Evolutionary conservation across 2,113 vertebrate genomes (phyloP), one percentile per base, ranked within the genome.

Genomic region (Oncorhynchus kisutch): DNA sequence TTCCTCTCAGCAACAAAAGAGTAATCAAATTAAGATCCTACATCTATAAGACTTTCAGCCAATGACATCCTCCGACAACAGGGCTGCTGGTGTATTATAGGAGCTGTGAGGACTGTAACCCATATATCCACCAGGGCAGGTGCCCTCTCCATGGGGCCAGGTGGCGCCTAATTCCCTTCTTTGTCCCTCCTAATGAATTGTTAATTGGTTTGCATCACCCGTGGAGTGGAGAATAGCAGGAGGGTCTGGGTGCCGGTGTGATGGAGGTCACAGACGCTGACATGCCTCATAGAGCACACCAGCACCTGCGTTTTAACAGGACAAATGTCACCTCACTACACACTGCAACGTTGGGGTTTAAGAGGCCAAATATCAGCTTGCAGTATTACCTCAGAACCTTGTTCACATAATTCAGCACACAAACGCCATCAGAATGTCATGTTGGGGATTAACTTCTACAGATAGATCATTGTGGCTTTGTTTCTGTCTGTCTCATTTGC

Each of bases 121-220:
- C 87, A 91, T 86, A 90, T 91, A 90, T 85, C 82, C 88, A 91
- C 89, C 86, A 77, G 91, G 84, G 85, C 91, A 93, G 93, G 92
- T 93, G 90, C 90, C 85, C 92, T 89, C 89, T 92, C 91, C 87
- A 87, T 87, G 90, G 89, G 90, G 87, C 90, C 92, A 93, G 93
- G 91, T 94, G 93, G 93, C 70, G 75, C 84, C 84, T 89, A 88
- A 90, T 92, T 92, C 80, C 59, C 90, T 92, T 90, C 87, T 88
- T 89, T 87, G 90, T 90, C 89, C 90, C 88, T 91, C 88, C 85
- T 94, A 92, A 94, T 92, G 91, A 94, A 93, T 90, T 75, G 86
- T 92, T 94, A 94, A 94, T 94, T 94, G 92, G 91, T 93, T 94
- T 91, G 87, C 85, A 72, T 88, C 90, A 81, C 93, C 92, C 83